These are phyloP conservation scores for Acronicta aceris DNA, from an alignment of 2,888 invertebrate species.

Conservation along the genomic window DNA sequence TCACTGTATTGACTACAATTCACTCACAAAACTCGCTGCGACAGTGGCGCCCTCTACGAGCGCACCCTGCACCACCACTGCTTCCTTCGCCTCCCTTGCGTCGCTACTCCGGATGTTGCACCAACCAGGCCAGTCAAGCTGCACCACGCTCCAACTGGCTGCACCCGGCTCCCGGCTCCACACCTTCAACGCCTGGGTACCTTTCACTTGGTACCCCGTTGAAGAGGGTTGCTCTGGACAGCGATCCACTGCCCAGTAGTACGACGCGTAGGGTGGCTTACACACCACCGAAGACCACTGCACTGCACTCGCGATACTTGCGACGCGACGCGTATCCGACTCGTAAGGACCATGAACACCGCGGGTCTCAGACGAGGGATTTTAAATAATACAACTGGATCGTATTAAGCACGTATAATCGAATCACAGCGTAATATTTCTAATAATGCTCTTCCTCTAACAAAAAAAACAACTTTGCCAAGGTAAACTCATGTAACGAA, in stretches of 20 bases:
- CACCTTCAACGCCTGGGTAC: constrained; percentile 3
- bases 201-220: constrained; percentile 1
- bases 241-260: constrained; percentile 4
- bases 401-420: too few relatives aligned
- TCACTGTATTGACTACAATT: neutral
- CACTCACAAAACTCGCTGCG: constrained; percentile 4
- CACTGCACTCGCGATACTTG: neutral
- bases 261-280: constrained; percentile 3
- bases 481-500: too few relatives aligned
- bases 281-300: neutral
- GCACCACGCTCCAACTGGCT: neutral
- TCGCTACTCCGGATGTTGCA: constrained; percentile 2
- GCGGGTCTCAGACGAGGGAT: too few relatives aligned
- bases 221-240: neutral
- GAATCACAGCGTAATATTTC: too few relatives aligned
- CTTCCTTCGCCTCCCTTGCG: neutral
- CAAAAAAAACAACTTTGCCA: too few relatives aligned
- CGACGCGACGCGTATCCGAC: neutral
- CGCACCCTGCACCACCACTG: neutral
- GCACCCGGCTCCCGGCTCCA: neutral
- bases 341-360: neutral
- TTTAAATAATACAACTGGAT: too few relatives aligned
- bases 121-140: neutral
- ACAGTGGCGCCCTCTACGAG: neutral
- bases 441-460: too few relatives aligned